Percentiles rank a stretch among this genome's conserved stretches.
These are phyloP conservation scores for Huso huso DNA, from an alignment of 2,797 vertebrate genomes.

Conservation along the genomic window DNA sequence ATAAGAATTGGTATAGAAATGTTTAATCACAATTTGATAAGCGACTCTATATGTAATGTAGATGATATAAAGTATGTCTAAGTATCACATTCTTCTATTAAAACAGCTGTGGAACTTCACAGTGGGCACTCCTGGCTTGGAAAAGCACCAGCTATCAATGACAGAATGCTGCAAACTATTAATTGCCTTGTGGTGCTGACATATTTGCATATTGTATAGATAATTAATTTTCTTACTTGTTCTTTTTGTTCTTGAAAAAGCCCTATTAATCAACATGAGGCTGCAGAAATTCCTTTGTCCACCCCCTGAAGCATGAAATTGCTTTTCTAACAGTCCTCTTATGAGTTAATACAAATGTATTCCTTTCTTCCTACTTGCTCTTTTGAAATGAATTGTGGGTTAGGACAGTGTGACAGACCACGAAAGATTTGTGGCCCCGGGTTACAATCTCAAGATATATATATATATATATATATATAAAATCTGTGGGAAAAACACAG, in stretches of 20 bases:
- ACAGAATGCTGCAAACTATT: constrained; percentile 13
- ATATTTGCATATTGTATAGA: constrained; percentile 44
- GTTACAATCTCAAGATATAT: background rate
- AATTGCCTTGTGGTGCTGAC: constrained; percentile 12
- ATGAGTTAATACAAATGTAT: constrained; percentile 55
- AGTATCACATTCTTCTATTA: no score
- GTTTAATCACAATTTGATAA: no score
- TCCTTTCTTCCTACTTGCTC: constrained; percentile 39
- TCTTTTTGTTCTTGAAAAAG: constrained; percentile 56
- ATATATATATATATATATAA: no score
- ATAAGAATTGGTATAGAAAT: no score
- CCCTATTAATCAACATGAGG: constrained; percentile 60
- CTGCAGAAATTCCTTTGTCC: constrained; percentile 42
- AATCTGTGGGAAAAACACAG: no score
- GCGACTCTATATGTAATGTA: no score
- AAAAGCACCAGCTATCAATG: constrained; percentile 10
- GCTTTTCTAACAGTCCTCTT: constrained; percentile 51
- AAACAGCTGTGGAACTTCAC: no score
- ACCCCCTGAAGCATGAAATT: constrained; percentile 62
- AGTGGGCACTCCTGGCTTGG: no score
- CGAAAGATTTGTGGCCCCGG: background rate
- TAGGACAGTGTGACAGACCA: constrained; percentile 11
- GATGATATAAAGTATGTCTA: no score
- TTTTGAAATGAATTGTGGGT: constrained; percentile 29
- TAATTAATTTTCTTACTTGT: constrained; percentile 66